A percentile compares a stretch with the other conserved stretches of the same genome.
These are phyloP conservation scores for Nephila pilipes DNA, from an alignment of 1,140 invertebrate genomes.

Conservation along the genomic window DNA sequence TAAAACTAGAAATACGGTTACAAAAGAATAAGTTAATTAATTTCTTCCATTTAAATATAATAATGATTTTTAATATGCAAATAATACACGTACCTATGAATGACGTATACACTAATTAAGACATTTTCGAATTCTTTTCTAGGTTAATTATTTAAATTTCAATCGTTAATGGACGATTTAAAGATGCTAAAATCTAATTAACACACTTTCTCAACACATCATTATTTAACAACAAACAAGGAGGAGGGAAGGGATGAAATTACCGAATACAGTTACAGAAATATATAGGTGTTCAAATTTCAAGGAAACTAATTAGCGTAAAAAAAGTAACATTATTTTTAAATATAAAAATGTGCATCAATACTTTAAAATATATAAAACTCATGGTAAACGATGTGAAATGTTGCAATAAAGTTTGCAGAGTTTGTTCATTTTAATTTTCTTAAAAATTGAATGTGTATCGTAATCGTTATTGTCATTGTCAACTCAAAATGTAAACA, in stretches of 20 bases:
- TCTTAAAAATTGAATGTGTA: background rate
- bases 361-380: too few species aligned
- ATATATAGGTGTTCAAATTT: background rate
- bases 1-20: background rate
- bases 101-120: background rate
- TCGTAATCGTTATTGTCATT: conserved; percentile 3
- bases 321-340: too few species aligned
- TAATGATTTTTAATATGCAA: background rate
- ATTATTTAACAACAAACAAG: conserved; percentile 56
- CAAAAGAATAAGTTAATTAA: too few species aligned
- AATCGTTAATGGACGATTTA: background rate
- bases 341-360: too few species aligned
- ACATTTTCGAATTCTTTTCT: background rate
- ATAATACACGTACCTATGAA: background rate
- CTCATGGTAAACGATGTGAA: too few species aligned
- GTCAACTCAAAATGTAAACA: background rate
- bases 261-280: conserved; percentile 15
- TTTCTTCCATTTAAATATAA: too few species aligned
- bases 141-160: background rate
- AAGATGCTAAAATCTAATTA: conserved; percentile 9
- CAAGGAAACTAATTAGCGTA: background rate
- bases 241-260: background rate
- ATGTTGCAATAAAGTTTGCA: too few species aligned
- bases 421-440: too few species aligned
- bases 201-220: conserved; percentile 41